phyloP scores from a whole-genome alignment of 1,140 invertebrate species.

The Samia ricini region DNA sequence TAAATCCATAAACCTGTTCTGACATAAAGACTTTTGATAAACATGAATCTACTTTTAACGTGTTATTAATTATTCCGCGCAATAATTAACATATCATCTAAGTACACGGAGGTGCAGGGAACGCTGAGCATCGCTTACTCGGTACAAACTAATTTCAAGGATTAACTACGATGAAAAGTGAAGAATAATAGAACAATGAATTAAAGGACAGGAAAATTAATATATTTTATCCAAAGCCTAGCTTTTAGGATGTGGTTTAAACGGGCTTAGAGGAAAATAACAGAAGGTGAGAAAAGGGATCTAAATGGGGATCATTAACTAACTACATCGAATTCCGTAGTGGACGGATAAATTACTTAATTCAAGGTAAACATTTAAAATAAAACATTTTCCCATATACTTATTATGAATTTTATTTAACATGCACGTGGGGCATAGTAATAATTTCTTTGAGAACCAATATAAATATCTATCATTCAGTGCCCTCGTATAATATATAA shows the following conservation, averaged over 20 bases:
- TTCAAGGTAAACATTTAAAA: constrained; percentile 52
- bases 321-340: constrained; percentile 58
- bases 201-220: background rate
- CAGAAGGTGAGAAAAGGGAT: constrained; percentile 20
- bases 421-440: background rate
- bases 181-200: background rate
- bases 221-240: background rate
- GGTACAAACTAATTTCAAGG: background rate
- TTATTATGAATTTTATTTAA: background rate
- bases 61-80: background rate
- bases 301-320: constrained; percentile 55
- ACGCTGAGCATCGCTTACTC: background rate
- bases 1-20: no score
- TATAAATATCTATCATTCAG: background rate
- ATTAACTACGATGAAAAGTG: background rate
- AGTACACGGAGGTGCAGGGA: constrained; percentile 14
- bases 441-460: background rate
- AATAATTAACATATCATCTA: constrained; percentile 10
- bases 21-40: no score
- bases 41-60: background rate
- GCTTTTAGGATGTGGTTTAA: background rate
- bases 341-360: constrained; percentile 63
- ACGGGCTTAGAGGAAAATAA: background rate
- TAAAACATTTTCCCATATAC: constrained; percentile 9
- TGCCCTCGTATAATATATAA: background rate